Evolutionary conservation across 2,888 invertebrate species (phyloP), one percentile per base, ranked within the genome.

Genomic region (Drosophila longiperda): DNA sequence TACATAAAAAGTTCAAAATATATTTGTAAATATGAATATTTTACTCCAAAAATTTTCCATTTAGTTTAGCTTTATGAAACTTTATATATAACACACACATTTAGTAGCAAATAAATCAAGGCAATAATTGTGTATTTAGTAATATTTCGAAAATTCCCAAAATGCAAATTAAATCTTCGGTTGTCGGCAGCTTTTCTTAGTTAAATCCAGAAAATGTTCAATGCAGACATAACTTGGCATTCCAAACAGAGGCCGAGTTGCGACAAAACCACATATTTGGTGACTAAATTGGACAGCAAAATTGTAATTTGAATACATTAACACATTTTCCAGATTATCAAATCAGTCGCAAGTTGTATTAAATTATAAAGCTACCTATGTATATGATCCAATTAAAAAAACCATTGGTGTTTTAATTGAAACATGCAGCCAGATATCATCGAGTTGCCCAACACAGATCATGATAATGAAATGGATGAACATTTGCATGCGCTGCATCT

Each of bases 301-400:
- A 42, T 33, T 48, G 66, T 72, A 66, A 86, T 86, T 83, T 83
- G 81, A 83, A 83, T 83, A 83, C 42, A 86, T 86, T 86, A 73
- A 80, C 83, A 82, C 72, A 83, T 75, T 83, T 73, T 68, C 68
- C 74, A 42, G 40, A 63, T 67, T 58, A 71, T 42, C 50, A 70
- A 66, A 66, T 61, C 45, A 38, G 58, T 32, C 53, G 66, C 34
- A 32, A 45, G 45, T 45, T 23, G 20, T 20, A 12, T 45, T 12
- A 70, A 77, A 62, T 42, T 78, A 65, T 79, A 62, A 65, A 62
- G 45, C 57, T n/a, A 26, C 36, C 38, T 29, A 38, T 55, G 26
- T 66, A 57, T 75, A 73, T 86, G 83, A 83, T 86, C 81, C 83
- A 83, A 80, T 86, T 83, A 83, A 86, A 82, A 26, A 86, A 61